Evolutionary conservation across 2,888 invertebrate genomes (phyloP).

Genomic region (Rhagonycha lutea): DNA sequence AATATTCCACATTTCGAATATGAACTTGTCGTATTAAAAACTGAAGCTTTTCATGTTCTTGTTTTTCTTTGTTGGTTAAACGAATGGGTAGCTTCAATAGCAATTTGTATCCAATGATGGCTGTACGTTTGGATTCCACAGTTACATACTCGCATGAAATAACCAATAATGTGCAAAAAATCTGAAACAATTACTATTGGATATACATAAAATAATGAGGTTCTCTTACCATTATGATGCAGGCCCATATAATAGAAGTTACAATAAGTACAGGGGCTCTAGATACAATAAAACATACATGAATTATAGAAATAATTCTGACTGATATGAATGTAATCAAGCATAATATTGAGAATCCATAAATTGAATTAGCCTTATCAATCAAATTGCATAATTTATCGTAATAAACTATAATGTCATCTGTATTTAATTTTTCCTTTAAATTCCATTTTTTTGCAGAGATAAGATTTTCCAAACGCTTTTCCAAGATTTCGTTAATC

Average conservation of each 20-base stretch:
- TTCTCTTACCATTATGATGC: not conserved
- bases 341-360: constrained; percentile 34
- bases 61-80: not conserved
- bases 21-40: constrained; percentile 7
- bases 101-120: constrained; percentile 8
- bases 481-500: not conserved
- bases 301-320: not conserved
- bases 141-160: not conserved
- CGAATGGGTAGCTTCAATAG: constrained; percentile 5
- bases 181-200: not conserved
- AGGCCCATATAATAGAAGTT: not conserved
- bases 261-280: not conserved
- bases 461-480: not conserved
- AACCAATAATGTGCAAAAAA: not conserved
- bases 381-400: constrained; percentile 27
- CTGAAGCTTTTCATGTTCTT: constrained; percentile 3
- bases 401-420: constrained; percentile 16
- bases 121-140: not conserved
- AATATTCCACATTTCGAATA: not conserved
- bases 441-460: not conserved
- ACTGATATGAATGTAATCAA: not conserved
- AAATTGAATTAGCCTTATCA: constrained; percentile 26
- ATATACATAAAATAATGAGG: not conserved
- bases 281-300: constrained; percentile 50
- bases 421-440: not conserved